Conservation (phyloP, 1,140 invertebrate species). For the Halictus rubicundus region DNA sequence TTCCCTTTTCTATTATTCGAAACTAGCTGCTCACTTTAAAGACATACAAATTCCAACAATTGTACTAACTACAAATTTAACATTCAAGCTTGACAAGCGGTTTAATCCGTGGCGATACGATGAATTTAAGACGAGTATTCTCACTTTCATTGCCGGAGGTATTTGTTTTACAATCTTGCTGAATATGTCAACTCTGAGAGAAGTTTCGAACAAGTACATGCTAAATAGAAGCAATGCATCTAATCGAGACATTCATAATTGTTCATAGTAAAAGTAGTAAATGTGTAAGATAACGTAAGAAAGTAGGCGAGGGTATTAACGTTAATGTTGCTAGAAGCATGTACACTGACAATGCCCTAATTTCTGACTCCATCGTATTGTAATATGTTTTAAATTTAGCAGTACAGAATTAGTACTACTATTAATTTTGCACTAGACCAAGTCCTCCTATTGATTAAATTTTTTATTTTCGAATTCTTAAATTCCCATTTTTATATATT, state of each 20-base stretch:
- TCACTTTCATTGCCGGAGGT: slow-evolving; percentile 2
- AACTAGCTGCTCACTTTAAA: background rate
- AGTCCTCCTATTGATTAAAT: slow-evolving; percentile 9
- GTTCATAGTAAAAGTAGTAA: slow-evolving; percentile 40
- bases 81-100: background rate
- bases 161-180: background rate
- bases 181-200: slow-evolving; percentile 24
- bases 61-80: background rate
- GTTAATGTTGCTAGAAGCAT: slow-evolving; percentile 24
- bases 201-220: background rate
- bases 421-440: slow-evolving; percentile 9
- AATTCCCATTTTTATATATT: slow-evolving; percentile 57
- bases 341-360: slow-evolving; percentile 30
- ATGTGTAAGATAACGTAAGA: slow-evolving; percentile 43
- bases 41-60: too few relatives aligned
- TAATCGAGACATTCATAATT: slow-evolving; percentile 42
- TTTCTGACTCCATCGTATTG: slow-evolving; percentile 20
- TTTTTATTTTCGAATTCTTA: slow-evolving; percentile 25
- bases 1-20: background rate
- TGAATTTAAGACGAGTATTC: slow-evolving; percentile 6
- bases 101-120: background rate
- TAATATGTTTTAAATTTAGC: slow-evolving; percentile 14
- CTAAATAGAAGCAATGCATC: slow-evolving; percentile 29
- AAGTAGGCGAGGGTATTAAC: slow-evolving; percentile 42
- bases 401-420: slow-evolving; percentile 16